Percentiles rank a stretch among this genome's conserved stretches.
Conservation (phyloP, 2,113 vertebrate genomes). For the Urocitellus parryii region DNA sequence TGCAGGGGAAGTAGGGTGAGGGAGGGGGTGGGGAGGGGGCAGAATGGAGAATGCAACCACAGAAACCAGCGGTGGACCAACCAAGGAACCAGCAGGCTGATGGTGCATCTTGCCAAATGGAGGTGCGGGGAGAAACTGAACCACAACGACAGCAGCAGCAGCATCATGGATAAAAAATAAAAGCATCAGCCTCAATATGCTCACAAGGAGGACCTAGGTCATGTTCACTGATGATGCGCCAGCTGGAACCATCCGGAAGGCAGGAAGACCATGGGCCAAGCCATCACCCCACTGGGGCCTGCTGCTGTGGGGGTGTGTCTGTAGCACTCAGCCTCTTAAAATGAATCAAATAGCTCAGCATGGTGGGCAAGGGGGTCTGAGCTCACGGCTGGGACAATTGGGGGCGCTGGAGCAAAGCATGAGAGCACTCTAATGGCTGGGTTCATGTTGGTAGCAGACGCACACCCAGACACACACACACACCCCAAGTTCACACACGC, state of each 20-base stretch:
- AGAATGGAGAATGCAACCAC: conserved; percentile 74
- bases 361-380: conserved; percentile 75
- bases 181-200: conserved; percentile 65
- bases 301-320: conserved; percentile 58
- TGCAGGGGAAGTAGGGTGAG: conserved; percentile 13
- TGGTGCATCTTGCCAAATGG: conserved; percentile 64
- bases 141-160: conserved; percentile 69
- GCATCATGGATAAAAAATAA: conserved; percentile 75
- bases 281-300: conserved; percentile 51
- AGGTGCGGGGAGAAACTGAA: conserved; percentile 71
- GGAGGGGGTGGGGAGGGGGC: neutral
- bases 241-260: conserved; percentile 55
- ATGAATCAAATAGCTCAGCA: conserved; percentile 76
- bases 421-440: conserved; percentile 77
- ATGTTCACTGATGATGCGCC: conserved; percentile 21
- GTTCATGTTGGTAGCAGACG: conserved; percentile 81
- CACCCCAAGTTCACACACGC: conserved; percentile 60
- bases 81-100: conserved; percentile 74
- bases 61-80: conserved; percentile 64
- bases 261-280: conserved; percentile 61
- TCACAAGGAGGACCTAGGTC: conserved; percentile 65
- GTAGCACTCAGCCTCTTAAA: conserved; percentile 70
- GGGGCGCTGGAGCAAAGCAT: conserved; percentile 74
- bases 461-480: conserved; percentile 73
- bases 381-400: conserved; percentile 78